Evolutionary conservation across 1,140 invertebrate species (phyloP).

Genomic region (Prorops nasuta): DNA sequence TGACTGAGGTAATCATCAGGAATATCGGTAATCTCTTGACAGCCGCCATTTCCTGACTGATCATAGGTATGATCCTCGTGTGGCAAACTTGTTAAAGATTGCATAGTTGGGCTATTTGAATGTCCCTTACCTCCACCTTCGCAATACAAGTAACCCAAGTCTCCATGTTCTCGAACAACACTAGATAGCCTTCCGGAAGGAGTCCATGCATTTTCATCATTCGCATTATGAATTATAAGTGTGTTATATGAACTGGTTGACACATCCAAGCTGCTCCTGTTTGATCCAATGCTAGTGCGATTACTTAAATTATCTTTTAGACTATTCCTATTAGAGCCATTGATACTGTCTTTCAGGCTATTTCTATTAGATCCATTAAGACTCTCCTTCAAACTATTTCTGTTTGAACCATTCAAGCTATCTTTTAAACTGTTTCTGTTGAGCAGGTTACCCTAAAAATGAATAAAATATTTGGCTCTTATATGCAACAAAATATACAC

Average conservation of each 20-base stretch:
- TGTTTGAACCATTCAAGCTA: constrained; percentile 62
- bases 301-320: constrained; percentile 54
- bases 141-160: constrained; percentile 51
- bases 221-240: constrained; percentile 74
- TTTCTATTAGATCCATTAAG: constrained; percentile 64
- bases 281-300: constrained; percentile 59
- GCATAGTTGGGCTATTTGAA: constrained; percentile 53
- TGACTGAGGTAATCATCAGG: constrained; percentile 82
- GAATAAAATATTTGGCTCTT: neutral
- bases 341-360: constrained; percentile 69
- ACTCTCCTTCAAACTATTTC: constrained; percentile 65
- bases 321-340: constrained; percentile 61
- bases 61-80: constrained; percentile 53
- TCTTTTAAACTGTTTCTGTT: constrained; percentile 54
- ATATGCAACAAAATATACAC: no score
- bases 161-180: constrained; percentile 47
- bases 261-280: constrained; percentile 71
- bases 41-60: constrained; percentile 45
- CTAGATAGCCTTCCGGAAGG: constrained; percentile 56
- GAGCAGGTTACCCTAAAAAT: constrained; percentile 43
- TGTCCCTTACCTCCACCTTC: constrained; percentile 55
- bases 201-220: constrained; percentile 67
- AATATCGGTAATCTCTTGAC: constrained; percentile 80
- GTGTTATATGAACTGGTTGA: constrained; percentile 79
- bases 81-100: constrained; percentile 47